Conservation (phyloP, 2,888 invertebrate genomes). For the Dorcus parallelipipedus region DNA sequence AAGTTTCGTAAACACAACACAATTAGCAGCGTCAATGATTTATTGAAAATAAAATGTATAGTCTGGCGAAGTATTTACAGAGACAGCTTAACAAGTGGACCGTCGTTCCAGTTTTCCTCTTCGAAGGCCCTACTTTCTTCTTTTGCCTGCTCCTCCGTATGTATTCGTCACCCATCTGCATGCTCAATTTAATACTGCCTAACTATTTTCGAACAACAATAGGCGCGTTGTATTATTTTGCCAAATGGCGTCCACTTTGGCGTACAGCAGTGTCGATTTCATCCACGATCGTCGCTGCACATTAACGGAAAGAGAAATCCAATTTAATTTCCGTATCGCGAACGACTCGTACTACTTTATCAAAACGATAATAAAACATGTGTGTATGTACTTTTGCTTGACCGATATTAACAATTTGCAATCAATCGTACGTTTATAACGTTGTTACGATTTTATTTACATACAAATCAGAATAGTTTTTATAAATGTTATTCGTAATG, state of each 20-base stretch:
- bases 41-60: not conserved
- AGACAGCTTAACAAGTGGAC: constrained; percentile 25
- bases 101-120: constrained; percentile 25
- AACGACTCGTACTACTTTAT: no score
- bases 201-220: constrained; percentile 8
- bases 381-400: no score
- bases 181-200: constrained; percentile 3
- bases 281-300: not conserved
- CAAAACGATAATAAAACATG: no score
- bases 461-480: no score
- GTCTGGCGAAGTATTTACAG: constrained; percentile 8
- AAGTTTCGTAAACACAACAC: not conserved
- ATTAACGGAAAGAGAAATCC: not conserved
- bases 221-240: not conserved
- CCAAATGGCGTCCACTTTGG: not conserved
- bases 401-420: no score
- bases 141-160: constrained; percentile 12
- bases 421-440: no score
- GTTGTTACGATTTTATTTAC: no score
- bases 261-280: no score
- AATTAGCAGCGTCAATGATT: not conserved
- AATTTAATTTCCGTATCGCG: not conserved
- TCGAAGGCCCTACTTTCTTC: constrained; percentile 29
- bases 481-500: no score
- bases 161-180: constrained; percentile 6